These are phyloP conservation scores for Eriocheir sinensis DNA, from an alignment of 1,140 invertebrate genomes.

Conservation along the genomic window DNA sequence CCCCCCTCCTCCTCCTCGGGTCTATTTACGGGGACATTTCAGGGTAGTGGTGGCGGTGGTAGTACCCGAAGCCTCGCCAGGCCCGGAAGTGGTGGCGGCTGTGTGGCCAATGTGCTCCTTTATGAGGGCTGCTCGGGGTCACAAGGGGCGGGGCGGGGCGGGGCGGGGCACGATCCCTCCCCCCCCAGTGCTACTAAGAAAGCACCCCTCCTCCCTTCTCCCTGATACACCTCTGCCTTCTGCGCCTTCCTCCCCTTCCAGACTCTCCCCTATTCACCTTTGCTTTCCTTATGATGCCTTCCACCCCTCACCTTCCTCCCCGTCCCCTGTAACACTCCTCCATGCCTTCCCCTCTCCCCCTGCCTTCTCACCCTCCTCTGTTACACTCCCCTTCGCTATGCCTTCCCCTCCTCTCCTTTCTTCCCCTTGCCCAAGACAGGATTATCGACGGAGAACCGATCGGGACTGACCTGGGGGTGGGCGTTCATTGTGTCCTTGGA, in stretches of 20 bases:
- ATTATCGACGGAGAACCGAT: conserved; percentile 48
- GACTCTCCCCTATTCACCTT: too few species aligned
- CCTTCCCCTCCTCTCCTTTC: background rate
- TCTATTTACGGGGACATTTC: background rate
- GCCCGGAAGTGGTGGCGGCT: conserved; percentile 42
- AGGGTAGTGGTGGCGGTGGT: background rate
- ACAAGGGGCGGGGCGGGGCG: background rate
- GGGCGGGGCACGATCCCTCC: background rate
- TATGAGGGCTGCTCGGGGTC: background rate
- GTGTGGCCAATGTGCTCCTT: conserved; percentile 55
- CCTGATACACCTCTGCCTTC: too few species aligned
- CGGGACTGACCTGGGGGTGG: background rate
- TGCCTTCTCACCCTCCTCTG: too few species aligned
- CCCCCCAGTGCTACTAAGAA: background rate
- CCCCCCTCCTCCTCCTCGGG: background rate
- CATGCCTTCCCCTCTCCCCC: background rate
- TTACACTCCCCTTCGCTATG: too few species aligned
- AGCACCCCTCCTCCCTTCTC: background rate
- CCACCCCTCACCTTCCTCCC: background rate
- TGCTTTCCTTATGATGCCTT: too few species aligned
- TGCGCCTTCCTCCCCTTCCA: background rate
- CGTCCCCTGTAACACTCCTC: too few species aligned
- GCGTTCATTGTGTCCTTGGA: background rate
- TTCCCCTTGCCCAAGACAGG: background rate
- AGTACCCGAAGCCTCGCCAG: background rate